Evolutionary conservation across 1,140 invertebrate species (phyloP).

Genomic region (Brachionus angularis): DNA sequence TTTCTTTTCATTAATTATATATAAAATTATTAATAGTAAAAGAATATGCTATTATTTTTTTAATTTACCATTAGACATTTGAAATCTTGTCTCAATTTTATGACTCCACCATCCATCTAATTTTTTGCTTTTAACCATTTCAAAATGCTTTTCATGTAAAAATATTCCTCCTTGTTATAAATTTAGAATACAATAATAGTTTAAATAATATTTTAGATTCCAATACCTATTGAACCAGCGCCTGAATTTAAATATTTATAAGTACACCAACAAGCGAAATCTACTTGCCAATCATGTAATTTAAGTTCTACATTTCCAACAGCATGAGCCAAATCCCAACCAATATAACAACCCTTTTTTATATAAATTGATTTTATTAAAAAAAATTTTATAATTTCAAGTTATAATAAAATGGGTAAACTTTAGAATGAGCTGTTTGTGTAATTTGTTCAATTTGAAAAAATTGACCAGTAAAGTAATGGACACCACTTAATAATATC

Average conservation of each 20-base stretch:
- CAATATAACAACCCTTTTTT: conserved; percentile 62
- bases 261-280: conserved; percentile 67
- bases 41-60: not conserved
- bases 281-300: conserved; percentile 65
- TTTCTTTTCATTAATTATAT: conserved; percentile 48
- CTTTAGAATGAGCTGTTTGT: conserved; percentile 59
- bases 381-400: not conserved
- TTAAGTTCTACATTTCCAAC: conserved; percentile 63
- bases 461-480: conserved; percentile 67
- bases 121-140: conserved; percentile 52
- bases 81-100: conserved; percentile 56
- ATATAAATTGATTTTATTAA: conserved; percentile 39
- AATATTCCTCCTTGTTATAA: conserved; percentile 16
- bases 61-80: conserved; percentile 59
- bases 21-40: not conserved
- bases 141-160: conserved; percentile 49
- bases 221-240: conserved; percentile 62
- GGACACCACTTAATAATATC: conserved; percentile 63
- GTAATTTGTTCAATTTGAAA: conserved; percentile 64
- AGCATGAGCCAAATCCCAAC: conserved; percentile 66
- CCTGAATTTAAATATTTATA: conserved; percentile 66
- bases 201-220: no score
- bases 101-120: conserved; percentile 62
- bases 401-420: no score
- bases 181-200: no score